Conservation (phyloP, 2,797 vertebrate genomes). For the Alauda arvensis region DNA sequence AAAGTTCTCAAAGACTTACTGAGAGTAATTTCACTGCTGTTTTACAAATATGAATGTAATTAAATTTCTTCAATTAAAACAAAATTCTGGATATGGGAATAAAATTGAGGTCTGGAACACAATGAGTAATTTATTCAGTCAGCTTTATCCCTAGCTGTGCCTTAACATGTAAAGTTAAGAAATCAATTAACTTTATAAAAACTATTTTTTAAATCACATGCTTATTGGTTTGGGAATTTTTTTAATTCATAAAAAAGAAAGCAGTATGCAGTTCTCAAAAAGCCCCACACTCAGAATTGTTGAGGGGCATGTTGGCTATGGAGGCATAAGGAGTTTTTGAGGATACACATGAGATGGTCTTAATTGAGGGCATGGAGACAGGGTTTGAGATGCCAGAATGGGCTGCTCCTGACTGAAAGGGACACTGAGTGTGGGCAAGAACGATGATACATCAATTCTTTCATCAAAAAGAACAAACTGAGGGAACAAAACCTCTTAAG, state of each 20-base stretch:
- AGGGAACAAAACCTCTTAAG: background rate
- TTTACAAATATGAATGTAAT: background rate
- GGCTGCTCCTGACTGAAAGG: background rate
- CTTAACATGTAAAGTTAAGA: background rate
- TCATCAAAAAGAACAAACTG: background rate
- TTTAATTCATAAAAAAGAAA: background rate
- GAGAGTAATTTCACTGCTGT: background rate
- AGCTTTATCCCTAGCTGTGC: background rate
- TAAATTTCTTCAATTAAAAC: background rate
- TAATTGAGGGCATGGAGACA: background rate
- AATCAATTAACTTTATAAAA: background rate
- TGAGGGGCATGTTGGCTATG: background rate
- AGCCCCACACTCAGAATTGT: background rate
- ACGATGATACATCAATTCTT: background rate
- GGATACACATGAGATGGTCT: background rate
- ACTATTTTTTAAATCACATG: background rate
- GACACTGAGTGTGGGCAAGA: background rate
- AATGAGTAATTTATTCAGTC: background rate
- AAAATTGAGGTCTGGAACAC: background rate
- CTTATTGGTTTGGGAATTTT: accelerated
- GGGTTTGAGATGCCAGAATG: background rate
- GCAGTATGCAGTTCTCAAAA: background rate
- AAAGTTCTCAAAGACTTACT: background rate
- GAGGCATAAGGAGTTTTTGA: background rate
- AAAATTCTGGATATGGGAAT: background rate